Evolutionary conservation across 2,888 invertebrate genomes (phyloP).

Genomic region (Amaurobius ferox): DNA sequence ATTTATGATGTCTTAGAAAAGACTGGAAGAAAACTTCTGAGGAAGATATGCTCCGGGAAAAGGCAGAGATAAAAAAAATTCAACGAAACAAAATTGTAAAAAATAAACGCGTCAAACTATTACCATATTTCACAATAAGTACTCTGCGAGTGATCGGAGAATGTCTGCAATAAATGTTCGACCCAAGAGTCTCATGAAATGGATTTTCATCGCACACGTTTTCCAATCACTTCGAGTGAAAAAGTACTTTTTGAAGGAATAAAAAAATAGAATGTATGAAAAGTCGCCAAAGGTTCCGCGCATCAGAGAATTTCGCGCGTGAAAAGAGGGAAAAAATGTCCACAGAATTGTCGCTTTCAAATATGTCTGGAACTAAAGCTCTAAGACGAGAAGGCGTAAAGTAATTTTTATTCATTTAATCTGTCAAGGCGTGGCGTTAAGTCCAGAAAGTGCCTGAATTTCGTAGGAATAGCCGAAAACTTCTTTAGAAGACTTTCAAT

Average conservation of each 20-base stretch:
- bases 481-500: slow-evolving; percentile 50
- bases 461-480: slow-evolving; percentile 32
- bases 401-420: slow-evolving; percentile 70
- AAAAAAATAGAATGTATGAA: slow-evolving; percentile 20
- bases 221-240: slow-evolving; percentile 52
- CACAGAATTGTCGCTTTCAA: slow-evolving; percentile 33
- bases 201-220: slow-evolving; percentile 24
- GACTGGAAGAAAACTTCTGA: too few species aligned
- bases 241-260: slow-evolving; percentile 9
- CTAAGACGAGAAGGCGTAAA: slow-evolving; percentile 50
- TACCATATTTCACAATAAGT: slow-evolving; percentile 57
- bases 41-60: too few species aligned
- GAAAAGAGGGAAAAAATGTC: slow-evolving; percentile 19
- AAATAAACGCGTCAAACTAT: slow-evolving; percentile 39
- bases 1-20: too few species aligned
- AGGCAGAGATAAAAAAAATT: background rate
- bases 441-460: slow-evolving; percentile 51
- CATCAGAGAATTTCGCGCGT: slow-evolving; percentile 13
- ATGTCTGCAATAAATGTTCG: slow-evolving; percentile 56
- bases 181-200: slow-evolving; percentile 35
- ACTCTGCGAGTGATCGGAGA: slow-evolving; percentile 14
- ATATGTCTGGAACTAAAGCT: slow-evolving; percentile 46
- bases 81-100: slow-evolving; percentile 23
- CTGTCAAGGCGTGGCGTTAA: slow-evolving; percentile 59
- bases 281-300: slow-evolving; percentile 27